phyloP scores from a whole-genome alignment of 2,888 invertebrate species.

The Volucella inanis region DNA sequence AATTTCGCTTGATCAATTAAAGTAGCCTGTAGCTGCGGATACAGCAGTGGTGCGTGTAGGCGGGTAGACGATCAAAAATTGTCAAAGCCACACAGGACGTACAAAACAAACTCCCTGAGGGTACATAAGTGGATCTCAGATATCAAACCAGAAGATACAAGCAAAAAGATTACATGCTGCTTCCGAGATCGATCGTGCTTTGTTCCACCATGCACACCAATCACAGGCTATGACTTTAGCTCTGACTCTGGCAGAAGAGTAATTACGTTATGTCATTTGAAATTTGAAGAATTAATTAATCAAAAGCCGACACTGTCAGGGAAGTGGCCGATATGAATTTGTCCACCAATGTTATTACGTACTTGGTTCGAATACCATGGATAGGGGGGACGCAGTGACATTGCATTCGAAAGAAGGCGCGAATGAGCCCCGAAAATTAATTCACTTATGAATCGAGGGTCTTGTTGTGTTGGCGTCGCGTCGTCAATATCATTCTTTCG shows the following conservation, averaged over 20 bases:
- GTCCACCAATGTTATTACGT: conserved; percentile 64
- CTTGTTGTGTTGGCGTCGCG: conserved; percentile 63
- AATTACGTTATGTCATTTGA: conserved; percentile 72
- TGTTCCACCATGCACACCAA: conserved; percentile 29
- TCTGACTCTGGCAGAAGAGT: conserved; percentile 62
- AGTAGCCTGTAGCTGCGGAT: conserved; percentile 27
- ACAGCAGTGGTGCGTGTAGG: conserved; percentile 45
- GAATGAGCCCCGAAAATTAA: conserved; percentile 64
- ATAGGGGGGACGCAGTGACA: conserved; percentile 26
- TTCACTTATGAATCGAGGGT: conserved; percentile 46
- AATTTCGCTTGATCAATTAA: conserved; percentile 55
- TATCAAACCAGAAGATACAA: conserved; percentile 59
- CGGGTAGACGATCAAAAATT: conserved; percentile 70
- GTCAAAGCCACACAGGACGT: conserved; percentile 72
- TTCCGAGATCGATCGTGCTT: conserved; percentile 68
- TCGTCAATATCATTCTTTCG: conserved; percentile 54
- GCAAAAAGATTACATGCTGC: conserved; percentile 65
- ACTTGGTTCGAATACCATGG: conserved; percentile 53
- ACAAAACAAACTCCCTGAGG: conserved; percentile 60
- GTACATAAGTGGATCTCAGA: conserved; percentile 67
- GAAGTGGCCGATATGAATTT: conserved; percentile 72
- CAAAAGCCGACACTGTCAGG: conserved; percentile 70
- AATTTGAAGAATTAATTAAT: conserved; percentile 74
- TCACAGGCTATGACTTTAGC: neutral
- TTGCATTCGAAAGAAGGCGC: neutral